A percentile compares a stretch with the other conserved stretches of the same genome.
Evolutionary conservation across 2,113 vertebrate genomes (phyloP).

Genomic region (Pterocles gutturalis): DNA sequence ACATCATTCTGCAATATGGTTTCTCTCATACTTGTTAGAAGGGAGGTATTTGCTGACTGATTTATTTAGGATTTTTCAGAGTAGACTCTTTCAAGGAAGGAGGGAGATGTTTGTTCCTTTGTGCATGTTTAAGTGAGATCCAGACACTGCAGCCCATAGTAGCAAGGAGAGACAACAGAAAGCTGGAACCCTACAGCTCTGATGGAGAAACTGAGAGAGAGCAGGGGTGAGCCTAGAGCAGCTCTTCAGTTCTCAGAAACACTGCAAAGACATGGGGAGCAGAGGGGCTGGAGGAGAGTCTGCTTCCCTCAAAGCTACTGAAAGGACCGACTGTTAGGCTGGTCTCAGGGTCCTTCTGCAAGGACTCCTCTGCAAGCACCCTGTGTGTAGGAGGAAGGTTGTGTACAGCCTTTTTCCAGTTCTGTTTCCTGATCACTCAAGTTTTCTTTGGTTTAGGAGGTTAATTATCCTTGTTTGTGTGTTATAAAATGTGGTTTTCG

Average conservation of each 20-base stretch:
- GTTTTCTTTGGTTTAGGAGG: not conserved
- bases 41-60: not conserved
- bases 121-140: not conserved
- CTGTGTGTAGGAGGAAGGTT: not conserved
- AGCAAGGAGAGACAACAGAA: not conserved
- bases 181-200: not conserved
- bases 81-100: not conserved
- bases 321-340: not conserved
- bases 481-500: not conserved
- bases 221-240: not conserved
- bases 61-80: not conserved
- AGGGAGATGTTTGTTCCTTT: not conserved
- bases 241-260: not conserved
- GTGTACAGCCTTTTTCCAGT: not conserved
- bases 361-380: not conserved
- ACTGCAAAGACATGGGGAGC: not conserved
- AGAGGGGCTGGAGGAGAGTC: not conserved
- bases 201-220: not conserved
- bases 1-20: not conserved
- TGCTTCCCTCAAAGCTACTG: not conserved
- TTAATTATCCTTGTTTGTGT: not conserved
- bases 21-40: not conserved
- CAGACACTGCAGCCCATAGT: not conserved
- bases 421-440: not conserved
- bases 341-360: not conserved